Percentiles rank a stretch among this genome's conserved stretches.
Evolutionary conservation across 2,113 vertebrate genomes (phyloP).

Genomic region (Uropsilus gracilis): DNA sequence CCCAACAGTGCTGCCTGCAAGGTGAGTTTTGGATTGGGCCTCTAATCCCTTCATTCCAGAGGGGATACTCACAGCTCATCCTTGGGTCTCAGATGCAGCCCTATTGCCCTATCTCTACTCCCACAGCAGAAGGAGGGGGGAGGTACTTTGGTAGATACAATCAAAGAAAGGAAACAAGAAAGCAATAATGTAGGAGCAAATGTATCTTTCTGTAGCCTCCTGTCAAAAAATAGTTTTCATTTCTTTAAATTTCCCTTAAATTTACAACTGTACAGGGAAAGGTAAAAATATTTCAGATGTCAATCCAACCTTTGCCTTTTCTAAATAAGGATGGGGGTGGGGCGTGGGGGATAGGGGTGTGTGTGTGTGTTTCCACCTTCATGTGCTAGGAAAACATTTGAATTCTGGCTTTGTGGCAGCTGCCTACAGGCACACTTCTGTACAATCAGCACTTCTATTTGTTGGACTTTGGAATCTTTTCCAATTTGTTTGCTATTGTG

Average conservation of each 20-base stretch:
- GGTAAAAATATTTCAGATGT: constrained; percentile 27
- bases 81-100: background rate
- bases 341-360: too few species aligned
- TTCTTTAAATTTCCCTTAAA: background rate
- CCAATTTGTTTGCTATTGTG: constrained; percentile 6
- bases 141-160: background rate
- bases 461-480: background rate
- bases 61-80: background rate
- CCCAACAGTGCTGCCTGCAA: background rate
- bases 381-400: background rate
- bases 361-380: background rate
- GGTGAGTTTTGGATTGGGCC: background rate
- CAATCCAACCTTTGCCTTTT: background rate
- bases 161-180: background rate
- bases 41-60: background rate
- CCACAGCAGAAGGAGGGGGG: accelerated
- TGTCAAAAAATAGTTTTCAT: background rate
- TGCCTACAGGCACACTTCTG: background rate
- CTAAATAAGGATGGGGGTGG: too few species aligned
- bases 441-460: background rate
- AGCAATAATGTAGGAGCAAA: accelerated
- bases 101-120: accelerated
- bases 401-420: background rate
- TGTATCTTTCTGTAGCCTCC: background rate
- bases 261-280: background rate